Evolutionary conservation across 2,888 invertebrate species (phyloP).

Genomic region (Byasa hedistus): DNA sequence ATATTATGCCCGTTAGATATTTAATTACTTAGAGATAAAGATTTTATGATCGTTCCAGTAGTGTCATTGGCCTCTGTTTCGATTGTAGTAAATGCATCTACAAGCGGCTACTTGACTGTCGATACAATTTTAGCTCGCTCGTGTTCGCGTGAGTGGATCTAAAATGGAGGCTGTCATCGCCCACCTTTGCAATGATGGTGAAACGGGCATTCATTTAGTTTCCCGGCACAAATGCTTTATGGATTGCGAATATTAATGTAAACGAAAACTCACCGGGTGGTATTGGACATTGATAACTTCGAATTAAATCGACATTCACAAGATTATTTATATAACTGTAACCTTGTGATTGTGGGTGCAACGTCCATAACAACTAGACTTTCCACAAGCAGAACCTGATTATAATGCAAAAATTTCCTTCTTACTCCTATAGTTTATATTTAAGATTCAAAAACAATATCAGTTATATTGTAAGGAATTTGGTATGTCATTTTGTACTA

Average conservation of each 20-base stretch:
- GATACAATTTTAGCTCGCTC: conserved; percentile 25
- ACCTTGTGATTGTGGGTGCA: background rate
- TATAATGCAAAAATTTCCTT: background rate
- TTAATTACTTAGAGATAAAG: conserved; percentile 13
- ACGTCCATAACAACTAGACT: background rate
- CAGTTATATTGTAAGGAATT: too few relatives aligned
- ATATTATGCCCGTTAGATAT: background rate
- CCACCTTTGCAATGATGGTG: conserved; percentile 13
- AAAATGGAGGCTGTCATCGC: conserved; percentile 28
- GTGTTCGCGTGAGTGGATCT: conserved; percentile 18
- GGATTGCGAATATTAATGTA: conserved; percentile 1
- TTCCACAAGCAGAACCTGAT: background rate
- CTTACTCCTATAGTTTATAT: background rate
- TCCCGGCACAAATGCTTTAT: conserved; percentile 3
- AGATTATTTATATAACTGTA: conserved; percentile 1
- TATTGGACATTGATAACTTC: background rate
- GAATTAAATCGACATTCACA: background rate
- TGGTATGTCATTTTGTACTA: too few relatives aligned
- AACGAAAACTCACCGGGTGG: background rate
- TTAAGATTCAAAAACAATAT: background rate
- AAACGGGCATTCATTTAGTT: conserved; percentile 14
- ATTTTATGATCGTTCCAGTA: conserved; percentile 9
- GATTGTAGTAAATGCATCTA: conserved; percentile 29
- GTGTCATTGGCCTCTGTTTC: conserved; percentile 32
- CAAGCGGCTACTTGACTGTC: conserved; percentile 23